Percentiles rank a stretch among this genome's conserved stretches.
Evolutionary conservation across 2,888 invertebrate species (phyloP).

Genomic region (Drymonia ruficornis): DNA sequence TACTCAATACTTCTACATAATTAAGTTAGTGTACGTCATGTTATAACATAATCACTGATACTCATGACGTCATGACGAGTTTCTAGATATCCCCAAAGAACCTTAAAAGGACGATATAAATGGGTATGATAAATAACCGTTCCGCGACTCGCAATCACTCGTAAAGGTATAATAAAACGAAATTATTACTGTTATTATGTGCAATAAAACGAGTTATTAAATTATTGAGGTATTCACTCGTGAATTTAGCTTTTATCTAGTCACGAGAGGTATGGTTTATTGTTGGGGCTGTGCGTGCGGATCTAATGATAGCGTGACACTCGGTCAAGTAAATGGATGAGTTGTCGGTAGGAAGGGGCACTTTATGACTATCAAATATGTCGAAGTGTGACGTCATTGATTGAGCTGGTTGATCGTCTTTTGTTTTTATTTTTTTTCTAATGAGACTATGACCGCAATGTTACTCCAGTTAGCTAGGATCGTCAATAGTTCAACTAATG

Average conservation of each 20-base stretch:
- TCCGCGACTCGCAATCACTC: constrained; percentile 19
- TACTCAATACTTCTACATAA: too few species aligned
- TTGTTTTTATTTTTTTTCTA: too few species aligned
- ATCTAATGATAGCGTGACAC: neutral
- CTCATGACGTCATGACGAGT: neutral
- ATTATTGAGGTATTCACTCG: constrained; percentile 32
- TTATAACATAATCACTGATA: too few species aligned
- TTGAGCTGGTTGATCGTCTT: too few species aligned
- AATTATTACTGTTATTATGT: constrained; percentile 39
- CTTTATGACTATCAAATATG: neutral
- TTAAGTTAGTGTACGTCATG: too few species aligned
- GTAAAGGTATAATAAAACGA: constrained; percentile 26
- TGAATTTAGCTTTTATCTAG: constrained; percentile 32
- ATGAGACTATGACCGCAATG: too few species aligned
- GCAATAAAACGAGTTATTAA: constrained; percentile 38
- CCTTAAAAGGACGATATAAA: neutral
- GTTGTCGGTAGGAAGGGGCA: neutral
- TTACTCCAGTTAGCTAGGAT: too few species aligned
- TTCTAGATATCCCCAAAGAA: neutral
- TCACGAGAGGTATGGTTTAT: constrained; percentile 21
- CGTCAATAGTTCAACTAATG: too few species aligned
- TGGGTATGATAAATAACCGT: constrained; percentile 15
- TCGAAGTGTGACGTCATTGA: too few species aligned
- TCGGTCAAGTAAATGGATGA: neutral
- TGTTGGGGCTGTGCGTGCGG: neutral